Conservation (phyloP, 37 sponge, comb jelly and placozoan genomes). For the Hormiphora californensis region DNA sequence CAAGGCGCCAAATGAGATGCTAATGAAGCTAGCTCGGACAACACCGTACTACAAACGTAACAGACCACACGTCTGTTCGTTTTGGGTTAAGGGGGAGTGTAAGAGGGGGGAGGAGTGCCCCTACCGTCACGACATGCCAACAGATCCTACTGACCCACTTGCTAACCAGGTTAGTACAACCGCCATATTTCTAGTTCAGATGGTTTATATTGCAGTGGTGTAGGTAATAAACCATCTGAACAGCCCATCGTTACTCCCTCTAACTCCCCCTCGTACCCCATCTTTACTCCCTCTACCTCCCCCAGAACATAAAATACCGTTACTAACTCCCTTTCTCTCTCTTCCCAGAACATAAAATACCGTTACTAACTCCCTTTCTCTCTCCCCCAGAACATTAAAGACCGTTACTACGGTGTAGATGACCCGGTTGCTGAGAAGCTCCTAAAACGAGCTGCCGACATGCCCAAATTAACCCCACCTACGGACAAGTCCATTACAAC, state of each 20-base stretch:
- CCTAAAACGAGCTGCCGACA: slow-evolving; percentile 60
- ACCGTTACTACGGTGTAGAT: slow-evolving; percentile 88
- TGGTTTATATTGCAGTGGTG: neutral
- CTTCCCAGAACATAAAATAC: too few relatives aligned
- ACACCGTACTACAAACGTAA: slow-evolving; percentile 98
- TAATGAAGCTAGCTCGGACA: slow-evolving; percentile 83
- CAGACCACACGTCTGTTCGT: slow-evolving; percentile 97
- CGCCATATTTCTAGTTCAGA: neutral
- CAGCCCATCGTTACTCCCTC: too few relatives aligned
- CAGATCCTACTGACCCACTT: slow-evolving; percentile 90
- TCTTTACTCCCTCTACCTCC: too few relatives aligned
- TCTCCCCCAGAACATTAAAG: slow-evolving; percentile 81
- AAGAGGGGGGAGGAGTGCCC: slow-evolving; percentile 55
- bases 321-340: too few relatives aligned
- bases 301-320: too few relatives aligned
- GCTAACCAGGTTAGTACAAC: slow-evolving; percentile 56
- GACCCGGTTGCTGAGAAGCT: slow-evolving; percentile 98
- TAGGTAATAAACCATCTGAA: too few relatives aligned
- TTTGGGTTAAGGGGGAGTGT: slow-evolving; percentile 99
- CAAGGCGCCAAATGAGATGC: slow-evolving; percentile 79
- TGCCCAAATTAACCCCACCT: slow-evolving; percentile 73
- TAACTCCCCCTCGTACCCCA: too few relatives aligned
- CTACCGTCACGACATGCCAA: slow-evolving; percentile 94
- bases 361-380: too few relatives aligned
- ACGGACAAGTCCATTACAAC: slow-evolving; percentile 81